Percentiles rank a stretch among this genome's conserved stretches.
Conservation (phyloP, 2,888 invertebrate species). For the Lepidocyrtinus sp. region DNA sequence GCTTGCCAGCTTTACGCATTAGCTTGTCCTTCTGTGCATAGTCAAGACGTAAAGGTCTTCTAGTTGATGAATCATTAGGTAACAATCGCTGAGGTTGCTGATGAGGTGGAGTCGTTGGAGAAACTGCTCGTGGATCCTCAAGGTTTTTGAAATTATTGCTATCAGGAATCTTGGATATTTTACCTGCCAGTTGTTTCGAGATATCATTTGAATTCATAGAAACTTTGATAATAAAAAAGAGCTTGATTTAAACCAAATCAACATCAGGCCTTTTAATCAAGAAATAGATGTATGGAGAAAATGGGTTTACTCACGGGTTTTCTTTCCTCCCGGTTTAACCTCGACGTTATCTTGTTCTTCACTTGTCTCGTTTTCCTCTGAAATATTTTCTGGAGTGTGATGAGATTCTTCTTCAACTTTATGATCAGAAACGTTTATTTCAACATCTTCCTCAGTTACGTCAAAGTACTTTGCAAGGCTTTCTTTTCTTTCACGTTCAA, state of each 20-base stretch:
- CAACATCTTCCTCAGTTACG: constrained; percentile 11
- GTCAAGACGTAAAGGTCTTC: constrained; percentile 28
- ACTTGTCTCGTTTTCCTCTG: neutral
- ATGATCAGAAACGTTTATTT: neutral
- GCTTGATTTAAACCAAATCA: too few relatives aligned
- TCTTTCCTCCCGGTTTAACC: too few relatives aligned
- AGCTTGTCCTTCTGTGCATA: constrained; percentile 24
- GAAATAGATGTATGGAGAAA: too few relatives aligned
- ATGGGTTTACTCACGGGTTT: too few relatives aligned
- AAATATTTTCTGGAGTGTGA: neutral
- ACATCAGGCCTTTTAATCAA: too few relatives aligned
- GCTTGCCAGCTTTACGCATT: constrained; percentile 11
- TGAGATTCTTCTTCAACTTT: neutral
- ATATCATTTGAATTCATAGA: too few relatives aligned
- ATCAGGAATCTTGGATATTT: too few relatives aligned
- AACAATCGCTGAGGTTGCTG: neutral
- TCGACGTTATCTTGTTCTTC: neutral
- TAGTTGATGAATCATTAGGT: neutral
- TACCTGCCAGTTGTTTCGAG: too few relatives aligned
- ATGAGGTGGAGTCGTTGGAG: neutral
- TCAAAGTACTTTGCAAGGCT: constrained; percentile 44
- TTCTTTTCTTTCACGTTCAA: constrained; percentile 27
- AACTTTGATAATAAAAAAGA: too few relatives aligned
- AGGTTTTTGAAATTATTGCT: too few relatives aligned
- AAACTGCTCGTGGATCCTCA: too few relatives aligned